Base-by-base conservation (phyloP, 2,113 vertebrate genomes). In the Chionodraco myersi region DNA sequence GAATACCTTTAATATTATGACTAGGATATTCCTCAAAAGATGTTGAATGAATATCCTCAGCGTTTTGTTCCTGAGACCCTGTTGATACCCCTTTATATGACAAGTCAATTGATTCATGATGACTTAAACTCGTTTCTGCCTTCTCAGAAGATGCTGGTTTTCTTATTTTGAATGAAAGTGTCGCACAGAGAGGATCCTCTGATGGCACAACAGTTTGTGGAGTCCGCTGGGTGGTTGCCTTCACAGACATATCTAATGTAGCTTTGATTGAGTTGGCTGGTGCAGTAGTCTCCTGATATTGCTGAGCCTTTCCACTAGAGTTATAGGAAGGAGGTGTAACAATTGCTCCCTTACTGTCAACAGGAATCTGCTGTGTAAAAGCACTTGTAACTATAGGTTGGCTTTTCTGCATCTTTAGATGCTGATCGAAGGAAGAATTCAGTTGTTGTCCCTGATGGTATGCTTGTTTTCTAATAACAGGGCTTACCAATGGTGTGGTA, bases 181-280 rank as follows among this genome's bases (percentile, higher is more conserved):
- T 92, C 47, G 92, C 82, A 66, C 18, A 77, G 15, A 53, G 36
- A 60, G 61, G 2, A 67, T 86, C 63, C 15, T 86, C 70, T 69
- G 76, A 4, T 75, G 26, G 18, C 11, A 65, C 51, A 72, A 61
- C 52, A 47, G 18, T 58, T 85, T 81, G 49, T 9, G 2, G 62
- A 36, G 58, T 65, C 15, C 63, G 45, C 30, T 26, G 34, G 45
- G 12, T 8, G 56, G 23, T 74, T 66, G 47, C 62, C 65, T 88
- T 93, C 41, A 57, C 58, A 82, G 94, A 94, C 94, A 95, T 94
- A 72, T 95, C 92, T 67, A 93, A 52, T 18, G 86, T 86, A 21
- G 67, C 67, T 92, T 90, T 94, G 49, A 92, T 21, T 64, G 79
- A 83, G 71, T 94, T 94, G 73, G 93, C 90, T 56, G 94, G 93